These are phyloP conservation scores for Phaetusa simplex DNA, from an alignment of 2,113 vertebrate genomes.

Conservation along the genomic window DNA sequence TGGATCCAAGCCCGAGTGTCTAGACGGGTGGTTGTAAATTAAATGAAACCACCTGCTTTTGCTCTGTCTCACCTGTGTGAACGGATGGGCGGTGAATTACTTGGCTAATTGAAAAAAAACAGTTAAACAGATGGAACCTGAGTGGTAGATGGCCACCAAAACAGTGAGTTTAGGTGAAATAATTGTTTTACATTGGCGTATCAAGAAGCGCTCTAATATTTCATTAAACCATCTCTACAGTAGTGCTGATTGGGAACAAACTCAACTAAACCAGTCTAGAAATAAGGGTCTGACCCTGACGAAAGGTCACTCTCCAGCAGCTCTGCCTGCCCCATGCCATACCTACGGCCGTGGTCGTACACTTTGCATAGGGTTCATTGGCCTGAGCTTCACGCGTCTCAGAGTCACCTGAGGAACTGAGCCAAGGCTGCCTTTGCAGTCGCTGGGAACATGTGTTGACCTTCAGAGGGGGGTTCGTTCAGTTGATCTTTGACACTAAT, in stretches of 20 bases:
- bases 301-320: not conserved
- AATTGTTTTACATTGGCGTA: not conserved
- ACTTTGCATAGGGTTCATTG: not conserved
- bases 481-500: not conserved
- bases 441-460: not conserved
- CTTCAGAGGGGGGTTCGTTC: not conserved
- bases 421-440: not conserved
- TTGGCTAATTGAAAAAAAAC: not conserved
- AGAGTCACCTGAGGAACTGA: not conserved
- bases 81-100: not conserved
- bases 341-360: rapidly evolving
- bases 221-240: not conserved
- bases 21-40: not conserved
- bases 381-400: not conserved
- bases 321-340: not conserved
- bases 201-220: not conserved
- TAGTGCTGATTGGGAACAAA: not conserved
- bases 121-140: not conserved
- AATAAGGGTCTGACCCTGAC: not conserved
- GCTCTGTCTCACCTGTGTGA: not conserved
- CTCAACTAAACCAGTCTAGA: not conserved
- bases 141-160: not conserved
- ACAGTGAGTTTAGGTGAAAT: not conserved
- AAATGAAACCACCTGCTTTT: not conserved
- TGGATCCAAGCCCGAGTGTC: not conserved